Evolutionary conservation across 1,140 invertebrate species (phyloP), one percentile per base, ranked within the genome.

Genomic region (Calosoma granatense): DNA sequence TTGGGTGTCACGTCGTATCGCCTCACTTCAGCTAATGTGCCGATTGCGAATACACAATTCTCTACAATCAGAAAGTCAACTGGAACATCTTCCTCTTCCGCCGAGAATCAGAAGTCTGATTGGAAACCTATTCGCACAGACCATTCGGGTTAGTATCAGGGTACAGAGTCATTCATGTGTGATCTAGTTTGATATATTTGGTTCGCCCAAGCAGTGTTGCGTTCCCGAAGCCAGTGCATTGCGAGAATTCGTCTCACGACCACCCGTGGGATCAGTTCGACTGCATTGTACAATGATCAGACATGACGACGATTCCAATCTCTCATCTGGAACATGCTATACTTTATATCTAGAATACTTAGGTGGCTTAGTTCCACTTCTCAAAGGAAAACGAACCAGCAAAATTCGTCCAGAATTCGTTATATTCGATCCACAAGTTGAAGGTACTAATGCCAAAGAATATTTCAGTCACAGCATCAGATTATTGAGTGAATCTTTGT

Each of bases 321-420:
- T 76, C 43, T 76, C 74, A 39, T 76, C 73, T 9, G 86, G 88
- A 14, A 89, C 87, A 1, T 90, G 87, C 65, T 99, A 97, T 69
- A 97, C 94, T 0, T 77, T 99, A 9, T 99, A 98, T 71, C 76
- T 98, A 56, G 94, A 98, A 72, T 97, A 98, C 70, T 76, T 98
- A 1, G 96, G 96, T 1, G 96, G 95, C 9, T 76, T 98, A 9
- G 91, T 99, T 53, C 97, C 97, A 0, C 78, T 99, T 30, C 79
- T 99, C 0, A 96, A 97, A 69, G 96, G 95, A 14, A 92, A 96
- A 66, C 76, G 94, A 55, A 96, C 91, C 2, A 97, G 93, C 68
- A 98, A 98, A 76, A 90, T 99, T 52, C 80, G 94, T 51, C 96
- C 97, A 0, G 96, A 98, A 72, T 99, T 99, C 74, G 90, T 98